Evolutionary conservation across 2,113 vertebrate genomes (phyloP).

Genomic region (Mirza zaza): DNA sequence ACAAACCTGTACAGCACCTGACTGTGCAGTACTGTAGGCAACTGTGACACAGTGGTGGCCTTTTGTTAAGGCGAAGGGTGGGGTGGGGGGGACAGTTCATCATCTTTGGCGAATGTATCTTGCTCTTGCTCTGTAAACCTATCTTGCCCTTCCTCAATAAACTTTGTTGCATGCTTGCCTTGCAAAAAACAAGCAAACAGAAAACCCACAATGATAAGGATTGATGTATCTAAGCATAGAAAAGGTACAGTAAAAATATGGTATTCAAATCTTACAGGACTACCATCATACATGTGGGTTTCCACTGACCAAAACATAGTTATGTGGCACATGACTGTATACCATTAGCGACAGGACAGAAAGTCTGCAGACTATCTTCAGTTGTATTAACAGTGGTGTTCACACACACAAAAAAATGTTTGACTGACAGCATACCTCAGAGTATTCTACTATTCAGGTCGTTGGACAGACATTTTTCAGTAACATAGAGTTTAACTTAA

Average conservation of each 20-base stretch:
- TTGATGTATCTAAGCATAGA: not conserved
- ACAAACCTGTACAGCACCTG: not conserved
- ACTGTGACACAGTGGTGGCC: too few relatives aligned
- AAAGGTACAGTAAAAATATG: not conserved
- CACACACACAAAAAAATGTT: not conserved
- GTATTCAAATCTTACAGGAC: not conserved
- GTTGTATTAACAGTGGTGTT: fast-evolving
- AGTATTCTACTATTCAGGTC: not conserved
- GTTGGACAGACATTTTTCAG: not conserved
- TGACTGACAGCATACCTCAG: not conserved
- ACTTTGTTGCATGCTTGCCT: too few relatives aligned
- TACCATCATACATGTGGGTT: not conserved
- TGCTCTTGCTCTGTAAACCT: too few relatives aligned
- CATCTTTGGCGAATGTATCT: too few relatives aligned
- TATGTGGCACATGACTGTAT: not conserved
- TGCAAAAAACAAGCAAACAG: too few relatives aligned
- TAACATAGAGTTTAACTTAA: not conserved
- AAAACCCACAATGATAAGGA: not conserved
- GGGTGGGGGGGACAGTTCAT: too few relatives aligned
- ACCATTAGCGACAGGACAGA: not conserved
- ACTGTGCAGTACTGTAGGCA: not conserved
- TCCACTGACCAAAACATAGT: not conserved
- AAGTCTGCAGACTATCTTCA: not conserved
- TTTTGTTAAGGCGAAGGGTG: too few relatives aligned
- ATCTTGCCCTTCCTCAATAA: too few relatives aligned